Base-by-base conservation (phyloP, 2,888 invertebrate species). In the Callinectes sapidus region DNA sequence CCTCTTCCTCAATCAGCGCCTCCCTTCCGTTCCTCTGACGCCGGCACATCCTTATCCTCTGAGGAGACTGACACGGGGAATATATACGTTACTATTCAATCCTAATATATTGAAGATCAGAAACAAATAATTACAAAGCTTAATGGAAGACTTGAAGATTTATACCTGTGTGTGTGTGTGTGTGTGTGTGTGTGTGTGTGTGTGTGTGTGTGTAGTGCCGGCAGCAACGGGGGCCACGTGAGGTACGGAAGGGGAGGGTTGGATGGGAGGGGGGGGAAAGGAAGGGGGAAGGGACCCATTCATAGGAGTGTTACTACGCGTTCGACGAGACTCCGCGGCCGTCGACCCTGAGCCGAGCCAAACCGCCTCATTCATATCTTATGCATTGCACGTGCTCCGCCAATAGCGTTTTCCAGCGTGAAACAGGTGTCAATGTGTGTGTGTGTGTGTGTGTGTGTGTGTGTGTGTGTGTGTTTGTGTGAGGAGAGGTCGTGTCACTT, bases 281-380 rank as follows among this genome's bases (percentile, higher is more conserved):
- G 81, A 35, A 81, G 81, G 81, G 3, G 81, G 81, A 81, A 35
- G 81, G 35, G 71, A 71, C 71, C 71, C 71, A 71, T 71, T 71
- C 71, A 71, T 71, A 71, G 71, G 71, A 71, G 28, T 71, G 71
- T 71, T 71, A 71, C 71, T 71, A 71, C 71, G 71, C 71, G 71
- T 71, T 28, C 71, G 13, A 32, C 14, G 35, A 81, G 81, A 28
- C 32, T 81, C 32, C 32, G 35, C 35, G 81, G 35, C 81, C 81
- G 71, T 81, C 81, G 32, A 81, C 81, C 81, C 81, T 35, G n/a
- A 71, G 71, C 71, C 71, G n/a, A 71, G 71, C 71, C 71, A 71
- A n/a, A 28, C 71, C 28, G 28, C 71, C 71, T 71, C 71, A 71
- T 71, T 71, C 71, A 71, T 71, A n/a, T 71, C n/a, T 71, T 71